Percentiles rank a stretch among this genome's conserved stretches.
phyloP scores from a whole-genome alignment of 2,797 vertebrate genomes.

The Pygocentrus nattereri region DNA sequence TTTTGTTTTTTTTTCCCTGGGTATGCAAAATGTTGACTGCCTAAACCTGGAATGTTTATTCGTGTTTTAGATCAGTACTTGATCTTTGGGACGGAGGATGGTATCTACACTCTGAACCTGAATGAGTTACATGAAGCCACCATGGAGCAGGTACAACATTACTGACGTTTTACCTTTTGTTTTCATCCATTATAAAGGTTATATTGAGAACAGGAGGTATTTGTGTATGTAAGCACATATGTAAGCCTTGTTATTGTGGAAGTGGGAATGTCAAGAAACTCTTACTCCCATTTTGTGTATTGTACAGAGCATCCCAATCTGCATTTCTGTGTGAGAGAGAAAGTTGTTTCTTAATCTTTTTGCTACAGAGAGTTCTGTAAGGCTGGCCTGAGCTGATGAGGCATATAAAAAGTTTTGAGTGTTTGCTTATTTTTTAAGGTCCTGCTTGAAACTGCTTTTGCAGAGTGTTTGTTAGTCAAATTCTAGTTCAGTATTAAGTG shows the following conservation, averaged over 20 bases:
- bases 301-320: too few species aligned
- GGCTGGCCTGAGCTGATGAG: background rate
- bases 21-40: background rate
- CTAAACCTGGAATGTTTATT: background rate
- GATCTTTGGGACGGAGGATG: conserved; percentile 97
- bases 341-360: background rate
- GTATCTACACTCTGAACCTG: conserved; percentile 97
- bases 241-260: background rate
- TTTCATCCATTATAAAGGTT: background rate
- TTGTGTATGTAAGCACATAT: background rate
- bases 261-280: background rate
- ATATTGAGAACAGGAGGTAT: too few species aligned
- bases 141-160: conserved; percentile 92
- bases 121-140: conserved; percentile 98
- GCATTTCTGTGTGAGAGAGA: background rate
- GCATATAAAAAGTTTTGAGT: background rate
- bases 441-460: background rate
- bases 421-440: background rate
- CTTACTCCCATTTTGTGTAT: too few species aligned
- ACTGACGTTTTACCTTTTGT: background rate
- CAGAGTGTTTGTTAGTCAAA: background rate
- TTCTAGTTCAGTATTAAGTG: background rate
- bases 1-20: background rate
- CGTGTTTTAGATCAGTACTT: conserved; percentile 91
- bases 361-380: background rate